phyloP scores from a whole-genome alignment of 2,888 invertebrate species.

The Drosophila stalkeri region DNA sequence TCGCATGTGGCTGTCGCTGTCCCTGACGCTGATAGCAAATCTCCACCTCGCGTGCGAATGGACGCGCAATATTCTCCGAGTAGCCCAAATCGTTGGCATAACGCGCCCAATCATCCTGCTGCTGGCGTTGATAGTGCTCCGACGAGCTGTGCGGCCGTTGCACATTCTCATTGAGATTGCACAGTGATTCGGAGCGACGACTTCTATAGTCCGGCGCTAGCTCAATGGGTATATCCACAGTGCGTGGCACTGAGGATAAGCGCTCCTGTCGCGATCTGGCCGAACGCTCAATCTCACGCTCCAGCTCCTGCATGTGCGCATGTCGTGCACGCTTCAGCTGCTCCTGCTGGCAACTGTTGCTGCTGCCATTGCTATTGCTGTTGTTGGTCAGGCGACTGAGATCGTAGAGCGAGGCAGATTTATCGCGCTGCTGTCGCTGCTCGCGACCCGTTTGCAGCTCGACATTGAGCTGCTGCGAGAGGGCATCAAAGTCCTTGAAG shows the following conservation, averaged over 20 bases:
- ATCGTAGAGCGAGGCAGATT: slow-evolving; percentile 79
- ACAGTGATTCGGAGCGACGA: slow-evolving; percentile 82
- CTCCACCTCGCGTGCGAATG: slow-evolving; percentile 84
- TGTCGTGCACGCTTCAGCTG: slow-evolving; percentile 75
- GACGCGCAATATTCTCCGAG: slow-evolving; percentile 84
- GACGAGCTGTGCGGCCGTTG: slow-evolving; percentile 62
- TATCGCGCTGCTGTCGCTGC: slow-evolving; percentile 71
- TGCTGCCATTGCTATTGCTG: not conserved
- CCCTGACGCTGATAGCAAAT: slow-evolving; percentile 81
- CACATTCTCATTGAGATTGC: slow-evolving; percentile 68
- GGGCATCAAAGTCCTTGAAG: slow-evolving; percentile 85
- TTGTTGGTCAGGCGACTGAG: slow-evolving; percentile 64
- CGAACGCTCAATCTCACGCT: slow-evolving; percentile 79
- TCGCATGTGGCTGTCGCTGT: slow-evolving; percentile 62
- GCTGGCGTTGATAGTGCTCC: slow-evolving; percentile 44
- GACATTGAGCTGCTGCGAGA: slow-evolving; percentile 83
- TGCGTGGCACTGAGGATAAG: slow-evolving; percentile 62
- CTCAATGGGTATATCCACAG: slow-evolving; percentile 72
- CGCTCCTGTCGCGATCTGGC: slow-evolving; percentile 67
- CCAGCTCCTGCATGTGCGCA: slow-evolving; percentile 79
- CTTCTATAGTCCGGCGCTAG: slow-evolving; percentile 51
- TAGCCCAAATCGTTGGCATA: slow-evolving; percentile 85
- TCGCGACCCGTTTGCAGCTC: slow-evolving; percentile 81
- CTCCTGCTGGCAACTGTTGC: slow-evolving; percentile 60
- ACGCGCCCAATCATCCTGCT: slow-evolving; percentile 86